Percentiles rank a stretch among this genome's conserved stretches.
These are phyloP conservation scores for Eustalomyia histrio DNA, from an alignment of 2,888 invertebrate genomes.

Conservation along the genomic window DNA sequence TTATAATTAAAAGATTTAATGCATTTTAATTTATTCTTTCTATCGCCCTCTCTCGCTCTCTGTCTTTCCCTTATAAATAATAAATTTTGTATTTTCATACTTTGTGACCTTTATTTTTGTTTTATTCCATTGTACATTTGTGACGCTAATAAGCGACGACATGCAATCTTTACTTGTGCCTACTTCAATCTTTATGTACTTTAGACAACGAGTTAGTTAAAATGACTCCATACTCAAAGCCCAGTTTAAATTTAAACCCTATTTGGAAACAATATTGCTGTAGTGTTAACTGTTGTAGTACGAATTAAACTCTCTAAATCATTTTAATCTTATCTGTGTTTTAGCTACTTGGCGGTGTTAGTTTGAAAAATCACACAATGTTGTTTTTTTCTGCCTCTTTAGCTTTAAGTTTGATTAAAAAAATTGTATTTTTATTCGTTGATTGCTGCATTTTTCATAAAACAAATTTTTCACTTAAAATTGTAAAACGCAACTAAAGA, in stretches of 20 bases:
- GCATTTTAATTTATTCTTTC: constrained; percentile 42
- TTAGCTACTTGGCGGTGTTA: constrained; percentile 64
- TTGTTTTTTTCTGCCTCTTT: constrained; percentile 58
- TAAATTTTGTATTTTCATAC: constrained; percentile 38
- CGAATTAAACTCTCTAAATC: constrained; percentile 58
- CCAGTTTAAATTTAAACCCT: not conserved
- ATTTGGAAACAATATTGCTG: not conserved
- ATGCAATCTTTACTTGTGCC: constrained; percentile 55
- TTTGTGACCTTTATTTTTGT: constrained; percentile 59
- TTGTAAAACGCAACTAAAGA: constrained; percentile 47
- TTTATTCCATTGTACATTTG: constrained; percentile 54
- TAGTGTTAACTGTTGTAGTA: constrained; percentile 62
- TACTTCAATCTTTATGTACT: not conserved
- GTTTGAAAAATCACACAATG: constrained; percentile 55
- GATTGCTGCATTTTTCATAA: constrained; percentile 52
- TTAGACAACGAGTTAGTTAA: not conserved
- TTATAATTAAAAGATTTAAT: constrained; percentile 55
- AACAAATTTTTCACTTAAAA: constrained; percentile 46
- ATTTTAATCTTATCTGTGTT: constrained; percentile 63
- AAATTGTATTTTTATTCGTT: constrained; percentile 35
- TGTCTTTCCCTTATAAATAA: not conserved
- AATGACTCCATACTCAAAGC: not conserved
- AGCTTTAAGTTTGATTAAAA: constrained; percentile 56
- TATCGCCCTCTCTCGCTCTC: not conserved
- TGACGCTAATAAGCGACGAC: constrained; percentile 64